Evolutionary conservation across 2,113 vertebrate species (phyloP).

Genomic region (Ailuropoda melanoleuca): DNA sequence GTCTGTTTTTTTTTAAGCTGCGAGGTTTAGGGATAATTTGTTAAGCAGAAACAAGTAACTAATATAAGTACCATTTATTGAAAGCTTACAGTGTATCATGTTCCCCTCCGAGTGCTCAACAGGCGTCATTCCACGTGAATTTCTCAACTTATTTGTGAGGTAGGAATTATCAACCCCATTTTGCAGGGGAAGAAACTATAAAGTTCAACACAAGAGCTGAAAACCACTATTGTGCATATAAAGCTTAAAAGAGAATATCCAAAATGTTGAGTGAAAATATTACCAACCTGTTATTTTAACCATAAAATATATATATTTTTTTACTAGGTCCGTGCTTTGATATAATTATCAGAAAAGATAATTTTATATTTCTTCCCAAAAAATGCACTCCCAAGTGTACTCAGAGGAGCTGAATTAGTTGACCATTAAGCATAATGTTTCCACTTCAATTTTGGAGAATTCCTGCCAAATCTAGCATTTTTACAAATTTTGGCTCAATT

Average conservation of each 20-base stretch:
- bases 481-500: not conserved
- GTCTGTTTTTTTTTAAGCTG: not conserved
- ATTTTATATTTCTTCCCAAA: slow-evolving; percentile 6
- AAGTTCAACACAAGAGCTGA: not conserved
- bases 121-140: not conserved
- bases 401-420: not conserved
- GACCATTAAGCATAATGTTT: not conserved
- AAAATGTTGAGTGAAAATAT: not conserved
- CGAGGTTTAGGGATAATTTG: not conserved
- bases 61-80: not conserved
- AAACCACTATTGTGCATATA: not conserved
- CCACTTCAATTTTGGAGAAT: slow-evolving; percentile 5
- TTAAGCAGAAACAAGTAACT: not conserved
- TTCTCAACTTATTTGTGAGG: not conserved
- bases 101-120: not conserved
- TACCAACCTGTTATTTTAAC: not conserved
- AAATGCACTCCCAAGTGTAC: not conserved
- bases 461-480: slow-evolving; percentile 4
- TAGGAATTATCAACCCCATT: not conserved
- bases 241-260: not conserved
- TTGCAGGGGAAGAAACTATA: not conserved
- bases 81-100: not conserved
- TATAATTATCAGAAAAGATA: not conserved
- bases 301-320: not conserved
- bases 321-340: not conserved